phyloP scores from a whole-genome alignment of 1,140 invertebrate genomes.

The Pseudomyrmex cubaensis region DNA sequence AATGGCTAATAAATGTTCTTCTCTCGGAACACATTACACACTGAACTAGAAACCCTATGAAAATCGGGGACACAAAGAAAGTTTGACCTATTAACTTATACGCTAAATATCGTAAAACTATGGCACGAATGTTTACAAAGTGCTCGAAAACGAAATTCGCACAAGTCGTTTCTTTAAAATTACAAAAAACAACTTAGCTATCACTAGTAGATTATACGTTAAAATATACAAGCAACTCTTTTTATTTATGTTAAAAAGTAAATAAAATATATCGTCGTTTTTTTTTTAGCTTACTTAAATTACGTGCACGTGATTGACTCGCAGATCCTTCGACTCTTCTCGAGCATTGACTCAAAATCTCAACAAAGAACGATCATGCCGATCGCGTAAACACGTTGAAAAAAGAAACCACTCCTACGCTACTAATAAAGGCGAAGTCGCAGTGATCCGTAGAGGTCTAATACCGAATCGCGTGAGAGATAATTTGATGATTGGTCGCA shows the following conservation, averaged over 20 bases:
- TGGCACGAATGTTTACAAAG: constrained; percentile 75
- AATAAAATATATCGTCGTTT: not conserved
- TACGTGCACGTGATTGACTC: not conserved
- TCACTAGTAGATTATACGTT: not conserved
- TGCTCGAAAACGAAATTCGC: constrained; percentile 10
- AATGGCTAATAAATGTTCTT: too few species aligned
- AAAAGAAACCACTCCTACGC: constrained; percentile 12
- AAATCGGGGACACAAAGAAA: constrained; percentile 9
- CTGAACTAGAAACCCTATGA: constrained; percentile 73
- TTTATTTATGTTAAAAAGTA: not conserved
- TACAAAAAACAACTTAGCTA: not conserved
- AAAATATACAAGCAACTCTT: not conserved
- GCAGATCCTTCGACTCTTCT: constrained; percentile 18
- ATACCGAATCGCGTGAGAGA: not conserved
- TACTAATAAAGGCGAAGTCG: too few species aligned
- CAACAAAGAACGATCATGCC: not conserved
- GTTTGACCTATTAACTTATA: constrained; percentile 54
- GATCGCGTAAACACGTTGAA: not conserved
- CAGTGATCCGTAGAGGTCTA: constrained; percentile 20
- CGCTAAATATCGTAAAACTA: constrained; percentile 78
- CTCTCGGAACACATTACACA: constrained; percentile 36
- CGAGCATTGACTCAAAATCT: constrained; percentile 15
- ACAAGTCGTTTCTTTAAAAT: not conserved
- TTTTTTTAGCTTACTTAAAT: too few species aligned
- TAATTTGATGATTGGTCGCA: constrained; percentile 41